Base-by-base conservation (phyloP, 1,140 invertebrate genomes). In the Oedothorax gibbosus region DNA sequence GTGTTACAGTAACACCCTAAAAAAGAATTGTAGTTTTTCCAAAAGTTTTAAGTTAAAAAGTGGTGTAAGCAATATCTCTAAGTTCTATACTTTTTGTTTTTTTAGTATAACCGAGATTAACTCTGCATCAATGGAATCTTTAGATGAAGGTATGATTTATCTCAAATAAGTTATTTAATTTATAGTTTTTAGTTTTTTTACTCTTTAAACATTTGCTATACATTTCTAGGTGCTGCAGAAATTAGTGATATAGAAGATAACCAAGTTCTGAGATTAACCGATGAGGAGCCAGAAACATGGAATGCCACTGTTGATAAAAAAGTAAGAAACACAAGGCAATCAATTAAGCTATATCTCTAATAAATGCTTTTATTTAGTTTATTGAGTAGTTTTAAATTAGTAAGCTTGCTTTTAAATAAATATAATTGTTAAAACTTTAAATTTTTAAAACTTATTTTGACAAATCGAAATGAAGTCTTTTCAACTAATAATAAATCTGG, bases 281-380 rank as follows among this genome's bases (percentile, higher is more conserved):
- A 94, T 54, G 93, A 94, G 20, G 97, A 99, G 89, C 94, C 95
- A 0, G 97, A 98, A 89, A 96, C 95, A 0, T 99, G 97, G 97
- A 96, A 95, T 50, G 94, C 95, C 0, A 94, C 95, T 53, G 95
- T 97, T 64, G 95, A 96, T 15, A 96, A 96, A 87, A 96, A 96
- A 87, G 91, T 91, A 87, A 66, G 18, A 51, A 7, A 12, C 35
- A 35, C 5, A 15, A 15, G 6, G 12, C 18, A 15, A 62, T 62
- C 12, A 62, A 62, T 15, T 62, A 15, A 62, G 6, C 18, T 1
- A 62, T 68, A 5, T 18, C 7, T 35, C 2, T 1, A 35, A 35
- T 35, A 35, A 35, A 35, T 35, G 35, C 35, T 35, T 35, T 1
- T 35, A 35, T 35, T n/a, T 62, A 62, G 18, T 15, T 15, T 62